Evolutionary conservation across 2,797 vertebrate species (phyloP).

Genomic region (Sibirionetta formosa): DNA sequence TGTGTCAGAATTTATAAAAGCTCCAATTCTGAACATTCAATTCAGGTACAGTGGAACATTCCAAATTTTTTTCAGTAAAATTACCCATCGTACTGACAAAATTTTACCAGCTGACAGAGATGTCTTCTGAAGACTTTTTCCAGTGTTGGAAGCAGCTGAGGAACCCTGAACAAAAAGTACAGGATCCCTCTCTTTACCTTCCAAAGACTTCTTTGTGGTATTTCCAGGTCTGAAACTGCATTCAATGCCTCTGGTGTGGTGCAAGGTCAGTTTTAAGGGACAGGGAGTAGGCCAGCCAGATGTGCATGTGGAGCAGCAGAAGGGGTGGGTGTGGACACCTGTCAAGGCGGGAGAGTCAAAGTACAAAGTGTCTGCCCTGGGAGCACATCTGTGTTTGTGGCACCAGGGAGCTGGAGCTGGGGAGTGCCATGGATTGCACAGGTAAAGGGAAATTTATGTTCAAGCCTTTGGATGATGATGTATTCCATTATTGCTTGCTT

Average conservation of each 20-base stretch:
- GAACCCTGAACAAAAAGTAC: no score
- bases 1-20: no score
- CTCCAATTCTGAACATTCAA: no score
- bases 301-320: neutral
- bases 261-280: neutral
- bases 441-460: neutral
- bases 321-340: neutral
- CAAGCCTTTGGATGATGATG: neutral
- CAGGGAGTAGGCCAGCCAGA: neutral
- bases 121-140: no score
- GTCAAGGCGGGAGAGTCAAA: neutral
- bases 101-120: no score
- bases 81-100: no score
- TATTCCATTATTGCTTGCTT: neutral
- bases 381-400: fast-evolving
- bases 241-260: neutral
- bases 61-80: no score
- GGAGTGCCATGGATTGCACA: neutral
- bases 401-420: neutral
- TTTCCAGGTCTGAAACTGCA: neutral
- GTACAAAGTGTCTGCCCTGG: neutral
- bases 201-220: neutral
- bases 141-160: no score
- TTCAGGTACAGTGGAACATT: no score
- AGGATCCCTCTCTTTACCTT: neutral